Base-by-base conservation (phyloP, 2,888 invertebrate genomes). In the Ormyrus rosae region DNA sequence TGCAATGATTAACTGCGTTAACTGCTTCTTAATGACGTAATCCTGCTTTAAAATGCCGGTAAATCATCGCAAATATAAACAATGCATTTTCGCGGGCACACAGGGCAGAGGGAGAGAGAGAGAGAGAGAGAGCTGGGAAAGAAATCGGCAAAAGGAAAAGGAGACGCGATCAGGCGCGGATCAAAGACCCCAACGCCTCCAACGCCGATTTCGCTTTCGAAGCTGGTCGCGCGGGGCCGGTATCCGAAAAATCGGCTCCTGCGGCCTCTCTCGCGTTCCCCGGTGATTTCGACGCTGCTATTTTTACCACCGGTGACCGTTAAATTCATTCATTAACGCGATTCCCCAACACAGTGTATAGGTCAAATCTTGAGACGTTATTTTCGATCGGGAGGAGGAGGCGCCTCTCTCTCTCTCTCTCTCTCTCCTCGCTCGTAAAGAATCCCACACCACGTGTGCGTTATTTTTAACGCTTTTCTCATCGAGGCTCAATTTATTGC, bases 381-480 rank as follows among this genome's bases (percentile, higher is more conserved):
- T 34, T 34, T 3, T 34, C 34, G 34, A 34, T 34, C 34, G 34
- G 34, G 34, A 34, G 34, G 34, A 34, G 3, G 34, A 34, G 34
- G 34, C 34, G 34, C 34, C 19, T 19, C 34, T 34, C 34, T 34
- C 19, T 19, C 34, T 34, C 19, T 19, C 34, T 34, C 34, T 34
- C 19, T 19, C 34, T 34, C 34, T 34, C 34, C 34, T 34, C 56
- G 10, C 51, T 48, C 13, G 48, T 34, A 9, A 60, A 11, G 13
- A 60, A 60, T 19, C 60, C 7, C 3, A 2, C 34, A 3, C 34
- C 34, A 34, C 34, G 56, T 56, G 56, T 56, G 56, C n/a, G 70
- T 60, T 70, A 70, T 70, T 70, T 70, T 70, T 70, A 70, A 58
- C 50, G 50, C 60, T 70, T 60, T 70, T 70, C 70, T 70, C 70